Base-by-base conservation (phyloP, 2,888 invertebrate genomes). In the Willowsia nigromaculata region DNA sequence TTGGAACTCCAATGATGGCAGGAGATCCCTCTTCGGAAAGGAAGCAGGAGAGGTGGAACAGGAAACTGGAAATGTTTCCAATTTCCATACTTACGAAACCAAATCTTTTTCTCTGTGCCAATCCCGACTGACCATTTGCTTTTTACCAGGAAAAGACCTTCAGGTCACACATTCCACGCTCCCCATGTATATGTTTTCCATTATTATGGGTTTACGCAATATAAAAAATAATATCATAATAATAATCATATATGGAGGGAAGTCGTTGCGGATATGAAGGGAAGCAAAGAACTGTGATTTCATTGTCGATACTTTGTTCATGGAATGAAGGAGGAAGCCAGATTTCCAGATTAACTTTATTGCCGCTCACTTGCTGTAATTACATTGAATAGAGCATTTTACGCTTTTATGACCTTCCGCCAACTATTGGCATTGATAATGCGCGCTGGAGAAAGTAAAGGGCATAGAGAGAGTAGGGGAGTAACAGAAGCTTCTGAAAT, bases 281-380 rank as follows among this genome's bases (percentile, higher is more conserved):
- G 37, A 15, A 71, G 68, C 11, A 25, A 68, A n/a, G 68, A 71
- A 18, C 40, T 40, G 68, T 22, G 68, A 71, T 37, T 71, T 22
- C 50, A 76, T 50, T 76, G 50, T 37, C 78, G 37, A 78, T 80
- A 80, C 59, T 80, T 56, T 80, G 80, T 59, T 37, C 37, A 59
- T 80, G 40, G 18, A 76, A 33, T 30, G 50, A 25, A 76, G 25
- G 74, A n/a, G 76, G 76, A 80, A 80, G 80, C 80, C 80, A 80
- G 80, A 80, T 59, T 80, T 56, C 33, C 40, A 80, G 59, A 80
- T 80, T 80, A 59, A 80, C 56, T 56, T 80, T 80, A 80, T 80
- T 80, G 37, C 56, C 59, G 56, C 80, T 56, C 59, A 80, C 80
- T 80, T 80, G 37, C 40, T 76, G 80, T 80, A 80, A 80, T 80